phyloP scores from a whole-genome alignment of 2,113 vertebrate species.

The Ammodytes dubius region DNA sequence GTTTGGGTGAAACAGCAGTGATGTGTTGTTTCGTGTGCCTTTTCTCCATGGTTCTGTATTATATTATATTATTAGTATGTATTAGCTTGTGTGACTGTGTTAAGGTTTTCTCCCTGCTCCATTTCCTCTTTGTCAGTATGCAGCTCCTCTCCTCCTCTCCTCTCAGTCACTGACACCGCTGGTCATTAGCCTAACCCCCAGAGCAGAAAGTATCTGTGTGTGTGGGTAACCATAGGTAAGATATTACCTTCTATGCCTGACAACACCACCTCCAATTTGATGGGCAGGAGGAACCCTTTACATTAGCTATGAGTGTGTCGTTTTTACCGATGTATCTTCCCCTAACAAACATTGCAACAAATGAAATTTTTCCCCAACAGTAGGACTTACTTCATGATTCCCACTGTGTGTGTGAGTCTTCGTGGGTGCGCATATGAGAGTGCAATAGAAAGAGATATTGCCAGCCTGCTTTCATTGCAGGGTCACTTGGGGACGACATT shows the following conservation, averaged over 20 bases:
- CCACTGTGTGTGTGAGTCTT: background rate
- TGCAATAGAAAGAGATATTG: conserved; percentile 25
- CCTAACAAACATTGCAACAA: no score
- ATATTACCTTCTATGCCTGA: no score
- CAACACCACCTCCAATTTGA: no score
- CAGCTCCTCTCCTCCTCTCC: conserved; percentile 28
- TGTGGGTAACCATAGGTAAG: background rate
- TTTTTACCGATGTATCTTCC: no score
- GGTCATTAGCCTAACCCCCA: conserved; percentile 66
- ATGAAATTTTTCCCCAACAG: no score
- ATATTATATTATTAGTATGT: no score
- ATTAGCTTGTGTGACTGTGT: conserved; percentile 28
- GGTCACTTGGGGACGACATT: conserved; percentile 61
- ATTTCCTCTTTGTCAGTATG: conserved; percentile 57
- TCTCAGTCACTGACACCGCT: conserved; percentile 43
- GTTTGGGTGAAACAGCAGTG: background rate
- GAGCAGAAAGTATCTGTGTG: conserved; percentile 39
- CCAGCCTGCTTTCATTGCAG: conserved; percentile 52
- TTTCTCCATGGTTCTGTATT: background rate
- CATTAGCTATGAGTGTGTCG: no score
- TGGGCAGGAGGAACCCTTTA: no score
- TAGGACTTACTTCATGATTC: no score
- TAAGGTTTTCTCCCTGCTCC: conserved; percentile 44
- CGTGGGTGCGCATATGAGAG: background rate
- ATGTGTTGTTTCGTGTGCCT: conserved; percentile 1